Conservation (phyloP, 92 coral and sea anemone genomes). For the Muricea muricata region DNA sequence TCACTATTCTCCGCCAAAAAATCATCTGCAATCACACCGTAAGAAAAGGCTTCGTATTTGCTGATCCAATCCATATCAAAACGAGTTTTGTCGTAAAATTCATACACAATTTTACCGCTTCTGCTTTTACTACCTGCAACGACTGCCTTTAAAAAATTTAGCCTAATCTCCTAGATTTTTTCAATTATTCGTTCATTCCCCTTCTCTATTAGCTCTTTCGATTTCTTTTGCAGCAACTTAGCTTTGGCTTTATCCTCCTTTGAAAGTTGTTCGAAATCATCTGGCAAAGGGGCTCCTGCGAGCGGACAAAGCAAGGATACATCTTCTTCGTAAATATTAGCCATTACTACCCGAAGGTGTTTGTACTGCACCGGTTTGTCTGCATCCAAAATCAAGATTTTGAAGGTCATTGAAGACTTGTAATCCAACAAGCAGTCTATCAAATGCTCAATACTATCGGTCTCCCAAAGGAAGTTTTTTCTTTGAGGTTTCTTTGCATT, state of each 20-base stretch:
- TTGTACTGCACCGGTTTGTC: slow-evolving; percentile 25
- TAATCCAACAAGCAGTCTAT: not conserved
- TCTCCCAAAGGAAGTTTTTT: not conserved
- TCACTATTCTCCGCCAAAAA: too few relatives aligned
- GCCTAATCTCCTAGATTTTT: slow-evolving; percentile 5
- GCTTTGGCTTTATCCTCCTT: slow-evolving; percentile 16
- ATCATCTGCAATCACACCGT: too few relatives aligned
- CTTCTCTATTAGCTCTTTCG: slow-evolving; percentile 56
- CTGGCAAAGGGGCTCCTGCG: not conserved
- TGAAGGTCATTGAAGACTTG: slow-evolving; percentile 17
- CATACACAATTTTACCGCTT: too few relatives aligned
- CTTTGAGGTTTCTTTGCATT: not conserved
- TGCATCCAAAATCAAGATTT: slow-evolving; percentile 16
- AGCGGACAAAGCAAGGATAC: not conserved
- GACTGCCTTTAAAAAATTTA: not conserved
- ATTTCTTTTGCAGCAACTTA: slow-evolving; percentile 45
- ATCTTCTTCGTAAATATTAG: not conserved
- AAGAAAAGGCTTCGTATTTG: slow-evolving; percentile 56
- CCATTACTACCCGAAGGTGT: slow-evolving; percentile 9
- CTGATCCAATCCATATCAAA: slow-evolving; percentile 51
- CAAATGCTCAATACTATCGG: not conserved
- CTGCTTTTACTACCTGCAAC: too few relatives aligned
- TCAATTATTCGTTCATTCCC: too few relatives aligned
- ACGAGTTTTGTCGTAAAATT: slow-evolving; percentile 10
- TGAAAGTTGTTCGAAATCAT: not conserved